Evolutionary conservation across 2,797 vertebrate species (phyloP).

Genomic region (Hydrocynus forskahlii): DNA sequence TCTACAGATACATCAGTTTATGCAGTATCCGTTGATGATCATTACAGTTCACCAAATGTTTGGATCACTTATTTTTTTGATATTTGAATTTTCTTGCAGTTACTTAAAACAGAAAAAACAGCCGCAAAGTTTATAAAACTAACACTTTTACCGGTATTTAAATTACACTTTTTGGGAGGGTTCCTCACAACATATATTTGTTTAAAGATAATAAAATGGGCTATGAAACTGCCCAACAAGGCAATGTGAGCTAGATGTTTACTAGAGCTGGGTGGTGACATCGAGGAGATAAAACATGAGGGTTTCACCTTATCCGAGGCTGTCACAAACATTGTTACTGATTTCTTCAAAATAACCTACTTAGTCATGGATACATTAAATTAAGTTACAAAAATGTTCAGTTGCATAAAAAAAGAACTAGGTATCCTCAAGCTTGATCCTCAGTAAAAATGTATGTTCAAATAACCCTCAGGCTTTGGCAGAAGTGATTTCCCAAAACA

Average conservation of each 20-base stretch:
- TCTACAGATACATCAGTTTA: neutral
- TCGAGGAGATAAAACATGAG: no score
- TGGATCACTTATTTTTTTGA: neutral
- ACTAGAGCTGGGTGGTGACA: neutral
- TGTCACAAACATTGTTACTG: neutral
- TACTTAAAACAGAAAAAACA: no score
- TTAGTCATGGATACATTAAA: neutral
- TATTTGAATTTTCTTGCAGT: no score
- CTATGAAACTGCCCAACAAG: no score
- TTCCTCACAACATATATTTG: no score
- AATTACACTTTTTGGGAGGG: no score
- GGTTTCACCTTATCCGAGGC: no score
- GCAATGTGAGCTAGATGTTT: no score
- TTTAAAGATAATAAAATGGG: no score
- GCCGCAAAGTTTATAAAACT: no score
- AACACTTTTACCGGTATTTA: no score
- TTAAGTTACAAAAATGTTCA: neutral
- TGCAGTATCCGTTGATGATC: neutral
- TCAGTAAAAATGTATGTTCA: neutral
- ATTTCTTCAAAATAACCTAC: neutral
- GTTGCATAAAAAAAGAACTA: neutral
- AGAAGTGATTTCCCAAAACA: slow-evolving; percentile 15
- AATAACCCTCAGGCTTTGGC: slow-evolving; percentile 5
- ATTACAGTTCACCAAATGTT: neutral
- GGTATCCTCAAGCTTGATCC: neutral